Conservation (phyloP, 2,797 vertebrate genomes). For the Vultur gryphus region DNA sequence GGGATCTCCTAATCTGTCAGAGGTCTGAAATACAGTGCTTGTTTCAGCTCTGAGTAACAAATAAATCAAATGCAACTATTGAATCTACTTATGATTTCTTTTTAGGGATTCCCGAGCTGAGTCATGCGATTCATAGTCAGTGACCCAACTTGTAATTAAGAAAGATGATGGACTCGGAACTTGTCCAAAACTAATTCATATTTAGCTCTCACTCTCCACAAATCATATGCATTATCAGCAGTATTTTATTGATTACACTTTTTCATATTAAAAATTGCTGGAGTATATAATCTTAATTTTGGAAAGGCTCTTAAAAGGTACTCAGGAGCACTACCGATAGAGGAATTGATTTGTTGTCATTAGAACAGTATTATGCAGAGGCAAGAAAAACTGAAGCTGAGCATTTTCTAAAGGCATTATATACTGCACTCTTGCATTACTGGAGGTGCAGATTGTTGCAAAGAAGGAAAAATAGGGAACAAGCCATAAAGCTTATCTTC, state of each 20-base stretch:
- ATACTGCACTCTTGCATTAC: neutral
- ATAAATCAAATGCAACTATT: neutral
- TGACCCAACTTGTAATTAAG: conserved; percentile 26
- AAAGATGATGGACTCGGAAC: conserved; percentile 20
- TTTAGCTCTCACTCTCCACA: neutral
- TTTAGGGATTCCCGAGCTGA: conserved; percentile 13
- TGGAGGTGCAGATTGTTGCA: neutral
- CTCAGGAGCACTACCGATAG: neutral
- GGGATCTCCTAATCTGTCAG: neutral
- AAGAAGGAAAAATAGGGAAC: neutral
- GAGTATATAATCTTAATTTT: neutral
- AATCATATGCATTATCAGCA: neutral
- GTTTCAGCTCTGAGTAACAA: neutral
- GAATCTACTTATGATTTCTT: neutral
- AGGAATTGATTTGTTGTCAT: neutral
- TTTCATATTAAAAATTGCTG: conserved; percentile 22
- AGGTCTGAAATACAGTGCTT: neutral
- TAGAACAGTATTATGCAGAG: neutral
- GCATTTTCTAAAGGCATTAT: neutral
- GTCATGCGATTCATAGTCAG: neutral
- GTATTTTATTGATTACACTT: conserved; percentile 10
- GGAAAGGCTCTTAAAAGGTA: conserved; percentile 23
- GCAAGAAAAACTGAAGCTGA: neutral
- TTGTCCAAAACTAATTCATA: conserved; percentile 14
- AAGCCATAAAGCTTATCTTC: neutral